These are phyloP conservation scores for Stichopus horrens DNA, from an alignment of 53 echinoderm and acorn worm genomes.

Conservation along the genomic window DNA sequence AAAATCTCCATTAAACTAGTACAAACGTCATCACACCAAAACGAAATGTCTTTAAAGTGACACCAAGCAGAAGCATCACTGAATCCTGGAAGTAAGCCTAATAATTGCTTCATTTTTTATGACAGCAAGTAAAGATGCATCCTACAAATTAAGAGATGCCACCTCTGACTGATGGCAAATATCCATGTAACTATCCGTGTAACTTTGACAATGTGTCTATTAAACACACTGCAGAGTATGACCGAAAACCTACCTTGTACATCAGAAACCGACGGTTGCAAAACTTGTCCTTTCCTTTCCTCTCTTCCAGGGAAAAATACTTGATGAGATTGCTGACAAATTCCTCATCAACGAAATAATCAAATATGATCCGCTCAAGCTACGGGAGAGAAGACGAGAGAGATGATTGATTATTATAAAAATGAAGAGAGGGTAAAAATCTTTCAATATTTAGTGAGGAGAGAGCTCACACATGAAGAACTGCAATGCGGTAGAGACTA, in stretches of 20 bases:
- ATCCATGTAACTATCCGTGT: too few relatives aligned
- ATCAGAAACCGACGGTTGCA: conserved; percentile 70
- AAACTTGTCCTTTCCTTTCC: conserved; percentile 92
- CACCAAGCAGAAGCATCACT: too few relatives aligned
- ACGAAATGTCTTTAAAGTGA: too few relatives aligned
- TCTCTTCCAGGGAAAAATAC: conserved; percentile 81
- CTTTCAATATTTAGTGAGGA: too few relatives aligned
- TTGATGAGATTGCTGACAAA: conserved; percentile 78
- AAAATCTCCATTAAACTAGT: too few relatives aligned
- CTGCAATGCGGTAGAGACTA: too few relatives aligned
- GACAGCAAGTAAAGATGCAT: not conserved
- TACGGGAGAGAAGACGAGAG: not conserved
- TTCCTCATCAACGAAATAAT: conserved; percentile 67
- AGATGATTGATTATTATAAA: not conserved
- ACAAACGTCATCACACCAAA: too few relatives aligned
- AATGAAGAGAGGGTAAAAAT: too few relatives aligned
- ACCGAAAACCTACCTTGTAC: conserved; percentile 70
- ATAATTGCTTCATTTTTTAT: not conserved
- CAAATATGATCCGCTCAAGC: conserved; percentile 70
- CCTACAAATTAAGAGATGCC: not conserved
- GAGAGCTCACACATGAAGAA: too few relatives aligned
- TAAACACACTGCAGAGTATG: not conserved
- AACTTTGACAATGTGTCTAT: not conserved
- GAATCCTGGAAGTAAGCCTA: too few relatives aligned
- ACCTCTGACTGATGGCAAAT: not conserved